Evolutionary conservation across 2,888 invertebrate species (phyloP).

Genomic region (Drosophila mettleri): DNA sequence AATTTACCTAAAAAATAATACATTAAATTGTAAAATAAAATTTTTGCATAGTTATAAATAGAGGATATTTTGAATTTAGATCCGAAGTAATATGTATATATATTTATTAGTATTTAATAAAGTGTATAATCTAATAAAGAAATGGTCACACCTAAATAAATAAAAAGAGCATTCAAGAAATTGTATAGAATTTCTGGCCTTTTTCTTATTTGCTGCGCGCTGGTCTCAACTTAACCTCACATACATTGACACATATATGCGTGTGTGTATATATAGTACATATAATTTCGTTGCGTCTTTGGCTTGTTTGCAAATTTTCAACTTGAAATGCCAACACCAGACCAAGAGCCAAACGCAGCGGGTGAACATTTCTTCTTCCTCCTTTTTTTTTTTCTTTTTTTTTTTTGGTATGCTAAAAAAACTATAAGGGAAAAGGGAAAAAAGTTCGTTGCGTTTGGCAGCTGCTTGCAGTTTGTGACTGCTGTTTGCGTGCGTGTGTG

Average conservation of each 20-base stretch:
- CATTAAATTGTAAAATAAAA: too few species aligned
- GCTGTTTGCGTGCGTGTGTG: constrained; percentile 29
- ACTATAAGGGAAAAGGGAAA: constrained; percentile 19
- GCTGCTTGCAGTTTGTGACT: constrained; percentile 55
- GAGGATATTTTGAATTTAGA: too few species aligned
- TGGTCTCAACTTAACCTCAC: constrained; percentile 40
- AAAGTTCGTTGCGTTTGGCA: constrained; percentile 69
- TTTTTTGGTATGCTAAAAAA: constrained; percentile 33
- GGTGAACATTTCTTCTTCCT: constrained; percentile 34
- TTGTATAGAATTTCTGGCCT: background rate
- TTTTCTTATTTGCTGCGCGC: constrained; percentile 12
- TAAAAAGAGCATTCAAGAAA: constrained; percentile 17
- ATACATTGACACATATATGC: constrained; percentile 9
- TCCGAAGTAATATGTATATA: too few species aligned
- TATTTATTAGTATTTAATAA: too few species aligned
- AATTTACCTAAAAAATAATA: too few species aligned
- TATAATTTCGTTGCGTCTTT: constrained; percentile 54
- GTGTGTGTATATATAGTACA: background rate
- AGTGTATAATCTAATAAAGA: too few species aligned
- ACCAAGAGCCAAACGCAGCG: constrained; percentile 55
- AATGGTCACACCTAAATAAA: background rate
- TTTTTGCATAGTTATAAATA: too few species aligned
- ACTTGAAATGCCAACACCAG: constrained; percentile 73
- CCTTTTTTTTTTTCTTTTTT: constrained; percentile 30
- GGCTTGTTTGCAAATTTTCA: constrained; percentile 76